Conservation (phyloP, 2,113 vertebrate species). For the Cygnus atratus region DNA sequence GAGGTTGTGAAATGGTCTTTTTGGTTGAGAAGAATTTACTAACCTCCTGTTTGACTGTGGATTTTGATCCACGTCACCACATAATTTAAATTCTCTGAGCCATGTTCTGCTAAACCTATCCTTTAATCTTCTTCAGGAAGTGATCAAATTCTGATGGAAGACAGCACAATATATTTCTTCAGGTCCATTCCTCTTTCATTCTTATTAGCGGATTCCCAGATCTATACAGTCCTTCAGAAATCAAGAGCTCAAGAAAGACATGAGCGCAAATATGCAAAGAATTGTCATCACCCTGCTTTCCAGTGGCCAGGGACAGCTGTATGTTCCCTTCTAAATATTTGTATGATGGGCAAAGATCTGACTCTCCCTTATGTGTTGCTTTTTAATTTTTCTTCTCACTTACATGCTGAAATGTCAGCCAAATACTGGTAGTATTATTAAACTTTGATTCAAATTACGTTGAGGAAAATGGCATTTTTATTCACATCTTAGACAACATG, state of each 20-base stretch:
- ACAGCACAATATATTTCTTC: neutral
- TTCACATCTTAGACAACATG: neutral
- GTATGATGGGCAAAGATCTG: neutral
- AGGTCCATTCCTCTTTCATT: neutral
- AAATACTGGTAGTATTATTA: neutral
- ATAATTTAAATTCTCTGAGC: neutral
- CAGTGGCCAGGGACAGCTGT: neutral
- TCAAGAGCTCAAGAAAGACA: neutral
- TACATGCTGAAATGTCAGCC: neutral
- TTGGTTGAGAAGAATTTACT: neutral
- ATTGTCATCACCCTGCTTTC: neutral
- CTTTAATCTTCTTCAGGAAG: neutral
- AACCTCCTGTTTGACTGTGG: neutral
- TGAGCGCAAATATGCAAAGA: neutral
- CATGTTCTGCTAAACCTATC: neutral
- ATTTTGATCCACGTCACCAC: neutral
- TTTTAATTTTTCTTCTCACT: neutral
- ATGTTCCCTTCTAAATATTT: neutral
- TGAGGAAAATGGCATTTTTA: neutral
- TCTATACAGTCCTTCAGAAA: neutral
- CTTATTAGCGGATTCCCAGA: neutral
- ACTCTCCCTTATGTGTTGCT: neutral
- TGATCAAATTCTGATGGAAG: neutral
- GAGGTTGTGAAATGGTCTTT: neutral
- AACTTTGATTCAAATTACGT: neutral